A percentile compares a stretch with the other conserved stretches of the same genome.
phyloP scores from a whole-genome alignment of 2,888 invertebrate species.

The Catocala fraxini region DNA sequence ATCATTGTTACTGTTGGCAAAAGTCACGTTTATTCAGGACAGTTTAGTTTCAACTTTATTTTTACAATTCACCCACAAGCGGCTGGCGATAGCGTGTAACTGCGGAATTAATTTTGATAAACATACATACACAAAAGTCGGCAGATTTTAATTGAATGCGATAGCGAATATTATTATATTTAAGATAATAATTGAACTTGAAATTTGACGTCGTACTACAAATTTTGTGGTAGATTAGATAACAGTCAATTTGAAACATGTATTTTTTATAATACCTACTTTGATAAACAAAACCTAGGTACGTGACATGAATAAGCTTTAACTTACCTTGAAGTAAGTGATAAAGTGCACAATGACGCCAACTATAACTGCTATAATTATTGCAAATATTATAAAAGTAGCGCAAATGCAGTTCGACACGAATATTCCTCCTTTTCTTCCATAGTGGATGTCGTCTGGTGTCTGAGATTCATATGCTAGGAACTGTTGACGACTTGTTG shows the following conservation, averaged over 20 bases:
- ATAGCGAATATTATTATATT: conserved; percentile 42
- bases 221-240: conserved; percentile 31
- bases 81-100: conserved; percentile 36
- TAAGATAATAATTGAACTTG: conserved; percentile 47
- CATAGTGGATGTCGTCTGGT: conserved; percentile 86
- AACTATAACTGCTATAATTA: conserved; percentile 71
- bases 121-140: conserved; percentile 25
- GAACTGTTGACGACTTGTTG: conserved; percentile 88
- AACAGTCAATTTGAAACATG: conserved; percentile 18
- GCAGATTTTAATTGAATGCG: conserved; percentile 39
- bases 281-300: conserved; percentile 8
- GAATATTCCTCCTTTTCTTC: conserved; percentile 88
- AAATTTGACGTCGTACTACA: conserved; percentile 41
- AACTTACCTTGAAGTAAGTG: conserved; percentile 76
- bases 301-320: conserved; percentile 21
- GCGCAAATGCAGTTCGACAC: conserved; percentile 88
- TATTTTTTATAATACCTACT: conserved; percentile 5
- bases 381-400: conserved; percentile 70
- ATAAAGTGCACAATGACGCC: conserved; percentile 81
- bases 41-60: conserved; percentile 11
- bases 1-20: conserved; percentile 14
- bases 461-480: conserved; percentile 85
- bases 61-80: conserved; percentile 28
- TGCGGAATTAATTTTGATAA: conserved; percentile 53
- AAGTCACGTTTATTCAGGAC: conserved; percentile 24